These are phyloP conservation scores for Hyposoter didymator DNA, from an alignment of 2,888 invertebrate genomes.

Conservation along the genomic window DNA sequence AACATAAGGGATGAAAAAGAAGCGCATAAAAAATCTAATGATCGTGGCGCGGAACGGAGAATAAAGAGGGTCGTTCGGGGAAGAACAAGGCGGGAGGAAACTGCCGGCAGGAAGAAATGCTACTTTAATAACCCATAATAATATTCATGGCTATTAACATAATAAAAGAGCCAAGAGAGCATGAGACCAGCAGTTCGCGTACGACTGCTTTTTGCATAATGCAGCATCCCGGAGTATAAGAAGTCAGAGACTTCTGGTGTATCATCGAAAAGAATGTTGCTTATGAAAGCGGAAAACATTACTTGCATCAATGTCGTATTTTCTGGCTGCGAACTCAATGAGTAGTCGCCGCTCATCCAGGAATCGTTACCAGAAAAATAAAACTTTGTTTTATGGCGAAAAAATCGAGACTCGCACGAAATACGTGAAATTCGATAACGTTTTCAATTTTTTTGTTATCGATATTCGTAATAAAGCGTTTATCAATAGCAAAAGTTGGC, in stretches of 20 bases:
- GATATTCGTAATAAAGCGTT: neutral
- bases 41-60: neutral
- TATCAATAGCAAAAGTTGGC: neutral
- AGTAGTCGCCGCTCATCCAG: neutral
- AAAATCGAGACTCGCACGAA: neutral
- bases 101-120: constrained; percentile 26
- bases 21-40: constrained; percentile 55
- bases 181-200: constrained; percentile 8
- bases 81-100: neutral
- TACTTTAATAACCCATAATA: constrained; percentile 65
- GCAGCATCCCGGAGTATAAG: constrained; percentile 35
- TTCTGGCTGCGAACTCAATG: neutral
- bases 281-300: constrained; percentile 14
- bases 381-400: neutral
- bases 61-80: neutral
- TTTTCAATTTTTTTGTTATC: neutral
- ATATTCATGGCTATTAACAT: constrained; percentile 68
- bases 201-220: constrained; percentile 34
- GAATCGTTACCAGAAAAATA: neutral
- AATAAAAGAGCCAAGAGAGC: constrained; percentile 52
- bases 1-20: constrained; percentile 44
- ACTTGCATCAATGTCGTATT: neutral
- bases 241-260: constrained; percentile 1
- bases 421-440: neutral
- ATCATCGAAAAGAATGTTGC: constrained; percentile 41